These are phyloP conservation scores for Tetrao urogallus DNA, from an alignment of 2,113 vertebrate genomes.

Conservation along the genomic window DNA sequence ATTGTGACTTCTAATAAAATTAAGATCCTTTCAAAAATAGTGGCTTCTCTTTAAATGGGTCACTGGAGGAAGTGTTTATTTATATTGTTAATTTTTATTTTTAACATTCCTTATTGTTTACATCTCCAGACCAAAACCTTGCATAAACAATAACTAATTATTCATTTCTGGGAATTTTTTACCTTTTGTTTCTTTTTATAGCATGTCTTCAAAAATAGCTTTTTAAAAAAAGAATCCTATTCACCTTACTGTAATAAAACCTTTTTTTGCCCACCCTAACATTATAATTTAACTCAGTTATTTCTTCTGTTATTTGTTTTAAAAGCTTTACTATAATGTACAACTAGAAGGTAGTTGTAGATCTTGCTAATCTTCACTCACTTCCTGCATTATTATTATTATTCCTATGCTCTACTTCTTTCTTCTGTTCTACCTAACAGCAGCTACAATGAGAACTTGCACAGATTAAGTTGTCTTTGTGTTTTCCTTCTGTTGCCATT, in stretches of 20 bases:
- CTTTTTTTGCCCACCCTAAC: background rate
- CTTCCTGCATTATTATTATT: background rate
- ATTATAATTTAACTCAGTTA: background rate
- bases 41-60: background rate
- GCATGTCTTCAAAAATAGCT: slow-evolving; percentile 17
- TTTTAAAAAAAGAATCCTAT: background rate
- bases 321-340: background rate
- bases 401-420: slow-evolving; percentile 22
- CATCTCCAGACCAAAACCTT: slow-evolving; percentile 33
- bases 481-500: slow-evolving; percentile 18
- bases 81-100: slow-evolving; percentile 60
- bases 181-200: slow-evolving; percentile 51
- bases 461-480: slow-evolving; percentile 33
- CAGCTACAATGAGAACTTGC: slow-evolving; percentile 32
- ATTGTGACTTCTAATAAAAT: background rate
- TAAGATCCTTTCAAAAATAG: slow-evolving; percentile 34
- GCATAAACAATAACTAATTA: slow-evolving; percentile 53
- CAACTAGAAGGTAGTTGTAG: slow-evolving; percentile 1
- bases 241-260: background rate
- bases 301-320: slow-evolving; percentile 31
- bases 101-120: slow-evolving; percentile 48
- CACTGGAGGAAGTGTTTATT: slow-evolving; percentile 38
- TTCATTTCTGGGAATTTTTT: slow-evolving; percentile 67
- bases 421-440: slow-evolving; percentile 43
- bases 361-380: background rate